Base-by-base conservation (phyloP, 1,140 invertebrate genomes). In the Bombus confusus region DNA sequence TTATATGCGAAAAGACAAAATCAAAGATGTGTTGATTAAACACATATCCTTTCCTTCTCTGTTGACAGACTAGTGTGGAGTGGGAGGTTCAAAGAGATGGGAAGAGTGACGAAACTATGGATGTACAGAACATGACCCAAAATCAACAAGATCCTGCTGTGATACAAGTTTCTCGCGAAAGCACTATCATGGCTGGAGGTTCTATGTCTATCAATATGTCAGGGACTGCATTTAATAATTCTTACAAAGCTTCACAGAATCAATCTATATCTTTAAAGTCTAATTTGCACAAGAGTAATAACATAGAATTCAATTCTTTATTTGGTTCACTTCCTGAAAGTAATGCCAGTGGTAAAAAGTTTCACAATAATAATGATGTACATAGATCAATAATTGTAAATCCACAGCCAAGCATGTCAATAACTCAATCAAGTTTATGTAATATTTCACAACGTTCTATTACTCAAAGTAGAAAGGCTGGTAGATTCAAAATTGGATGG, bases 21-120 rank as follows among this genome's bases (percentile, higher is more conserved):
- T 89, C 76, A 52, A 89, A 91, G 84, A 92, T 92, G 91, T 94
- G 93, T 93, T 90, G 88, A 93, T 93, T 93, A 94, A 95, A 95
- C 94, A 96, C 94, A 95, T 95, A 95, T 96, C 96, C 96, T 96
- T 96, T 96, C 96, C 96, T 96, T 96, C 95, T 96, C 95, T 97
- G 96, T 97, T 96, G 96, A 96, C 96, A 97, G 96, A 96, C 94
- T 92, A 95, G 92, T 94, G 93, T 92, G 91, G 92, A 92, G 93
- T 93, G 93, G 94, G 90, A 93, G 71, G 88, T 93, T 92, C 92
- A 92, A 66, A 91, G 88, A 90, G 91, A 89, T 93, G 88, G 91
- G 92, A 93, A 92, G 93, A 93, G 88, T 94, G 93, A 94, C 91
- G 92, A 94, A 93, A 93, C 92, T 92, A 91, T 92, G 92, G 93